Conservation (phyloP, 2,797 vertebrate genomes). For the Poecilia picta region DNA sequence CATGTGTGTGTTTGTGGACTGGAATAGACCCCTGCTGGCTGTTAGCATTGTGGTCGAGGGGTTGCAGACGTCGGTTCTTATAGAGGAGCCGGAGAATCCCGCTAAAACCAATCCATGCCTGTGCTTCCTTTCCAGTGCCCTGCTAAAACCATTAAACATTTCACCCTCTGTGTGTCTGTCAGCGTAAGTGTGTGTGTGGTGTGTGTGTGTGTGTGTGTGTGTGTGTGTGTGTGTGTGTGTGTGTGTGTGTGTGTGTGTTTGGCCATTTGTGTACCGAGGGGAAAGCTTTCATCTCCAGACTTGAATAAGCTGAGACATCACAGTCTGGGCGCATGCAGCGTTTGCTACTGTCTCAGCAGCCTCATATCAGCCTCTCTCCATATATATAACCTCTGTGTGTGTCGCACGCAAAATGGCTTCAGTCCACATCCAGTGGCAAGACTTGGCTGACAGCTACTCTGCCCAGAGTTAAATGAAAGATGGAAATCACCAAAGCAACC, state of each 20-base stretch:
- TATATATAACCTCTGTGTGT: constrained; percentile 42
- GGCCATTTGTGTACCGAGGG: constrained; percentile 24
- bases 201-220: neutral
- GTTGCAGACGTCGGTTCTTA: constrained; percentile 53
- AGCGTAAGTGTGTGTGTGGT: constrained; percentile 14
- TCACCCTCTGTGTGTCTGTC: constrained; percentile 17
- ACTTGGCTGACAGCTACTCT: constrained; percentile 42
- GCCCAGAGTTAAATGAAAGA: constrained; percentile 64
- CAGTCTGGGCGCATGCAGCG: constrained; percentile 64
- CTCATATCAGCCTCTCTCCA: constrained; percentile 39
- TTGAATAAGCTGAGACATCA: constrained; percentile 68
- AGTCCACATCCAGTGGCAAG: constrained; percentile 47
- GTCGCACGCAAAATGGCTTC: constrained; percentile 45
- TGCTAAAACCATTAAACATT: constrained; percentile 57
- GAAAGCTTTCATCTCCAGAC: constrained; percentile 71
- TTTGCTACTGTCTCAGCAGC: constrained; percentile 70
- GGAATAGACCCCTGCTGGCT: constrained; percentile 41
- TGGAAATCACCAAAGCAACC: constrained; percentile 78
- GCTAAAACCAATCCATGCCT: constrained; percentile 36
- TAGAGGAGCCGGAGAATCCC: constrained; percentile 54
- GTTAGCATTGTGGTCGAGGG: constrained; percentile 58
- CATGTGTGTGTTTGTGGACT: constrained; percentile 14
- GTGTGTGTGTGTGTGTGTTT: neutral
- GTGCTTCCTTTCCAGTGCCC: constrained; percentile 36
- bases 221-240: constrained; percentile 9